Evolutionary conservation across 2,113 vertebrate species (phyloP).

Genomic region (Pitta sordida): DNA sequence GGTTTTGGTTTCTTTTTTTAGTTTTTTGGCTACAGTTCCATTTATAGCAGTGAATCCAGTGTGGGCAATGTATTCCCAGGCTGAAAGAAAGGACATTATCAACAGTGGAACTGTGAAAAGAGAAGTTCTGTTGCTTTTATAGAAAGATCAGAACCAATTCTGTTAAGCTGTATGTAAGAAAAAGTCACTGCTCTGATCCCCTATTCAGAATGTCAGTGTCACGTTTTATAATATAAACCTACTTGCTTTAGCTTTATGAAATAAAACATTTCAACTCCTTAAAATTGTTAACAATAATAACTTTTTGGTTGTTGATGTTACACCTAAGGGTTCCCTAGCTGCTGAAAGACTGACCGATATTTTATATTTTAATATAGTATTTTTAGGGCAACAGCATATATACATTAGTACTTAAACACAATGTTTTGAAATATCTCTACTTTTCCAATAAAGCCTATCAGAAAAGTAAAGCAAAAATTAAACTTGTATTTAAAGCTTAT

Average conservation of each 20-base stretch:
- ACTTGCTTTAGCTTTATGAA: constrained; percentile 65
- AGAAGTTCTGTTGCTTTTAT: constrained; percentile 48
- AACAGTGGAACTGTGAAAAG: constrained; percentile 46
- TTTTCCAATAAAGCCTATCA: constrained; percentile 51
- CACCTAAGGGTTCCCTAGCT: not conserved
- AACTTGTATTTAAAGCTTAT: constrained; percentile 57
- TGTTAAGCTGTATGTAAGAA: constrained; percentile 44
- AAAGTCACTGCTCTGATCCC: constrained; percentile 56
- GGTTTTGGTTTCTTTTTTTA: not conserved
- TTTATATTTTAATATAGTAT: constrained; percentile 29
- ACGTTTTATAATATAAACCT: constrained; percentile 54
- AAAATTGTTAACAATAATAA: constrained; percentile 57
- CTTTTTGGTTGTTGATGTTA: constrained; percentile 47
- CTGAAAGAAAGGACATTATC: constrained; percentile 43
- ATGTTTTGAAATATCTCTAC: constrained; percentile 42
- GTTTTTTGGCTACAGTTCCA: not conserved
- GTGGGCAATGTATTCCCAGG: constrained; percentile 33
- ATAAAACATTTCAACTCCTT: constrained; percentile 60
- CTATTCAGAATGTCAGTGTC: constrained; percentile 66
- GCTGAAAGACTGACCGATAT: constrained; percentile 38
- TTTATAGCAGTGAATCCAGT: constrained; percentile 23
- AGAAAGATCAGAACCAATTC: constrained; percentile 32
- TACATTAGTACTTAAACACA: constrained; percentile 38
- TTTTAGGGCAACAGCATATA: constrained; percentile 57
- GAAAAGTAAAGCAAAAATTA: constrained; percentile 64